A percentile compares a stretch with the other conserved stretches of the same genome.
Conservation (phyloP, 2,888 invertebrate species). For the Eilema sororculum region DNA sequence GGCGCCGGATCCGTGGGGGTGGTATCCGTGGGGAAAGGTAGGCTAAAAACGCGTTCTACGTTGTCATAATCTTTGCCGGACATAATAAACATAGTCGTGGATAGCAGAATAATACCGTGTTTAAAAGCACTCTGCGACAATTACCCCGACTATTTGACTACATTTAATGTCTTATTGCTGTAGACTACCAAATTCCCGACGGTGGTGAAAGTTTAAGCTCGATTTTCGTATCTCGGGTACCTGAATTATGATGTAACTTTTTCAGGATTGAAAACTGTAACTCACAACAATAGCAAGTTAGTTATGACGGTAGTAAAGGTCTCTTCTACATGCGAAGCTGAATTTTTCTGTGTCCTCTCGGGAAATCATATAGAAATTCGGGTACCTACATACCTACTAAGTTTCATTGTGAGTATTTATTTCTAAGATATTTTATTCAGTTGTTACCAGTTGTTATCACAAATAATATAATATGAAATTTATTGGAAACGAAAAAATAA, state of each 20-base stretch:
- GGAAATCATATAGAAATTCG: conserved; percentile 67
- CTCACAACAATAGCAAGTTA: conserved; percentile 63
- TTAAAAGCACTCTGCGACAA: conserved; percentile 28
- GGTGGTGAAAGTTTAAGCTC: conserved; percentile 59
- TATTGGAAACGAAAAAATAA: neutral
- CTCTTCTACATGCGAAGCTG: conserved; percentile 59
- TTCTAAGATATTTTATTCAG: neutral
- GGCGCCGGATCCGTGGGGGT: too few relatives aligned
- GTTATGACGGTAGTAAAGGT: conserved; percentile 57
- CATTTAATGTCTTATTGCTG: conserved; percentile 48
- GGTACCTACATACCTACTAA: conserved; percentile 29
- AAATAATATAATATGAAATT: neutral
- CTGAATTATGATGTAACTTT: conserved; percentile 76
- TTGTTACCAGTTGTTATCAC: neutral
- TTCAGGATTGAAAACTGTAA: conserved; percentile 76
- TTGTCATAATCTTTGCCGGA: too few relatives aligned
- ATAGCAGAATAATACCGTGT: conserved; percentile 49
- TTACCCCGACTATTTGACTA: conserved; percentile 46
- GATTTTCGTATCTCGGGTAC: conserved; percentile 63
- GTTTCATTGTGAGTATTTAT: conserved; percentile 37
- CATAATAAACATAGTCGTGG: conserved; percentile 22
- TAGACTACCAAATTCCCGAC: conserved; percentile 64
- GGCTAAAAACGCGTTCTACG: too few relatives aligned
- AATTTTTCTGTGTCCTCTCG: conserved; percentile 65
- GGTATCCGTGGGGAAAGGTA: too few relatives aligned